Evolutionary conservation across 2,888 invertebrate species (phyloP), one percentile per base, ranked within the genome.

Genomic region (Trissoscelio sp.): DNA sequence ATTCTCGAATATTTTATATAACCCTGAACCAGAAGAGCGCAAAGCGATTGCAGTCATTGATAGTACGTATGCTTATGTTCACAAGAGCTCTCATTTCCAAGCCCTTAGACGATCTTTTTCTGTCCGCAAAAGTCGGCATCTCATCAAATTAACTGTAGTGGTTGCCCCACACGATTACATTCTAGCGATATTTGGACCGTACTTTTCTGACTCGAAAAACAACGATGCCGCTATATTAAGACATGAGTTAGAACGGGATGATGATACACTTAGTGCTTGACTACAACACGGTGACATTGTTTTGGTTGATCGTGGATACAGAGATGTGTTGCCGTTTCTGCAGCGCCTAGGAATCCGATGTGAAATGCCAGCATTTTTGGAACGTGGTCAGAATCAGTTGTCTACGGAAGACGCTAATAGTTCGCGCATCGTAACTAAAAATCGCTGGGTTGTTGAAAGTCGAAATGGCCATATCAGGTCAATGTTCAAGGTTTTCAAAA

Each of bases 241-340:
- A n/a, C n/a, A n/a, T n/a, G n/a, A n/a, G n/a, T n/a, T n/a, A n/a
- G n/a, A n/a, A n/a, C n/a, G n/a, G n/a, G n/a, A n/a, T n/a, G n/a
- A n/a, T n/a, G n/a, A n/a, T n/a, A n/a, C n/a, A 74, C 37, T 51
- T 83, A 22, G 78, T 78, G 2, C 78, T 74, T 31, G 37, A 79
- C n/a, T 62, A n/a, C n/a, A n/a, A n/a, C n/a, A n/a, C n/a, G n/a
- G n/a, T n/a, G n/a, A n/a, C n/a, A n/a, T n/a, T n/a, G n/a, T n/a
- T n/a, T n/a, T n/a, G n/a, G n/a, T n/a, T n/a, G n/a, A n/a, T n/a
- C n/a, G n/a, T n/a, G n/a, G 79, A 7, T 81, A 79, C 20, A 24
- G 81, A 7, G 79, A 81, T 53, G 62, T 37, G 9, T 9, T 64
- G 11, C 58, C 24, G 2, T 20, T 78, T 11, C 34, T 79, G 1